phyloP scores from a whole-genome alignment of 2,797 vertebrate genomes.

The Salarias fasciatus region DNA sequence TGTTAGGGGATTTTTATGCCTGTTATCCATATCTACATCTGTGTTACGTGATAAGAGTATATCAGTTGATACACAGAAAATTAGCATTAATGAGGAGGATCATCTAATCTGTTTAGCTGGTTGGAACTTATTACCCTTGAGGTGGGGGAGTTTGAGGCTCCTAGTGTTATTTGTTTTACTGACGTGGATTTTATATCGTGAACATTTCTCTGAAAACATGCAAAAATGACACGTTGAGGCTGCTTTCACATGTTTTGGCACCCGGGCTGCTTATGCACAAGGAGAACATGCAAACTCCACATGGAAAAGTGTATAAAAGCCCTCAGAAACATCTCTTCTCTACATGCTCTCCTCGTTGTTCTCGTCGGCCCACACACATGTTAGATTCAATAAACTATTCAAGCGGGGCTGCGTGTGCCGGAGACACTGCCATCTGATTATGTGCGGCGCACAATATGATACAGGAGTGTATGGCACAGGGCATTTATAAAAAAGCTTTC shows the following conservation, averaged over 20 bases:
- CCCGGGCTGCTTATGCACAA: no score
- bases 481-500: constrained; percentile 51
- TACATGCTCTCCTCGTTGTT: no score
- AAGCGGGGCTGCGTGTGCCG: background rate
- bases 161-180: no score
- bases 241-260: no score
- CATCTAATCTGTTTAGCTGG: background rate
- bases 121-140: no score
- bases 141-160: no score
- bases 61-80: background rate
- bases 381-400: background rate
- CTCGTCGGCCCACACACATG: background rate
- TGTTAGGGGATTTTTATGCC: background rate
- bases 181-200: no score
- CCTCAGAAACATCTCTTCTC: no score
- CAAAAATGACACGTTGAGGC: no score
- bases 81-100: background rate
- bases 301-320: no score
- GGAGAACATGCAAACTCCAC: no score
- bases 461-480: constrained; percentile 8
- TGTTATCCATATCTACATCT: background rate
- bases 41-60: background rate
- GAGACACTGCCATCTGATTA: background rate
- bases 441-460: background rate
- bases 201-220: no score